A percentile compares a stretch with the other conserved stretches of the same genome.
Evolutionary conservation across 2,888 invertebrate genomes (phyloP).

Genomic region (Ochropacha duplaris): DNA sequence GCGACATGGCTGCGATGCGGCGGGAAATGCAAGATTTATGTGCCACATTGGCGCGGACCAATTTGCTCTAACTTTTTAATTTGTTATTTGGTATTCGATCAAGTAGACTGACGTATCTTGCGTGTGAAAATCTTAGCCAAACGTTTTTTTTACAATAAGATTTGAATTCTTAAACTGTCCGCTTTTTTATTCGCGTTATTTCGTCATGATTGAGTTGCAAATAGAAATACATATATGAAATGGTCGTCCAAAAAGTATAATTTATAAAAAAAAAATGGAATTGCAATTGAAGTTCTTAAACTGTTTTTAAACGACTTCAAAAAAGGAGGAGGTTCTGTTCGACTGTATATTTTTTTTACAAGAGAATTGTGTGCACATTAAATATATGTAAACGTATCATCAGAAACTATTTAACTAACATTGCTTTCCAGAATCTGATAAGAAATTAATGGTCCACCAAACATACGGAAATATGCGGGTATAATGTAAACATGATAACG

Average conservation of each 20-base stretch:
- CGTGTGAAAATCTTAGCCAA: neutral
- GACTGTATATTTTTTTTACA: no score
- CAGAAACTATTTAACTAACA: neutral
- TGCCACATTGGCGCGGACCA: constrained; percentile 4
- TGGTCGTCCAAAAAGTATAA: no score
- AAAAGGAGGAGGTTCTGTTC: no score
- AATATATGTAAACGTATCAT: neutral
- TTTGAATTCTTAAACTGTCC: no score
- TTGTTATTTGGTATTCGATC: neutral
- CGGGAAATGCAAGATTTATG: constrained; percentile 37
- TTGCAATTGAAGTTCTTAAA: no score
- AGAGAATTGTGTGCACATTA: no score
- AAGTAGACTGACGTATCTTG: neutral
- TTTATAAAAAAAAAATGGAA: no score
- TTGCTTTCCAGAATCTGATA: neutral
- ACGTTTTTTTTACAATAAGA: neutral
- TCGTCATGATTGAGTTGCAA: no score
- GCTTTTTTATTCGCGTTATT: no score
- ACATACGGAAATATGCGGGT: neutral
- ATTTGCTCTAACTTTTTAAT: neutral
- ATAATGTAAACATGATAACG: neutral
- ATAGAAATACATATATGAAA: no score
- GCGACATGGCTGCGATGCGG: constrained; percentile 7
- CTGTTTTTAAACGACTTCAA: no score
- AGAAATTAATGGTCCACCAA: no score